Conservation (phyloP, 2,113 vertebrate genomes). For the Pseudorasbora parva region DNA sequence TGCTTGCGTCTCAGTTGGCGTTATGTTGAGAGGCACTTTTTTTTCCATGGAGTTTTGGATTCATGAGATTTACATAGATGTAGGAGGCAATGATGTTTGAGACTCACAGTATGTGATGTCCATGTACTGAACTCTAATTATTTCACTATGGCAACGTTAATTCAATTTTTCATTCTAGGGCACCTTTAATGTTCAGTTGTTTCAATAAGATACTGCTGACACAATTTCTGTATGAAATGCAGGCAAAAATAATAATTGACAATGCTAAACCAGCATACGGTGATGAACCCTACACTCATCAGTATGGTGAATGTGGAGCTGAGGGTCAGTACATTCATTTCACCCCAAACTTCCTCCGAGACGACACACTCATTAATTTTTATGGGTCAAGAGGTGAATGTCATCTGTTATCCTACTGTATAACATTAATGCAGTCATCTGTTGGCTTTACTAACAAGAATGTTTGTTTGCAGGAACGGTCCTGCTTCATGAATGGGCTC, state of each 20-base stretch:
- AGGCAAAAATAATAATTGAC: slow-evolving; percentile 72
- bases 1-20: too few species aligned
- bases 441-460: neutral
- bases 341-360: slow-evolving; percentile 69
- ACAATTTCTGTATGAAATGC: neutral
- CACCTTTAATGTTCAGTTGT: too few species aligned
- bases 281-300: slow-evolving; percentile 69
- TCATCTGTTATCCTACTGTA: neutral
- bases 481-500: slow-evolving; percentile 76
- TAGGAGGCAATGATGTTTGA: too few species aligned
- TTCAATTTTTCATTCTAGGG: neutral
- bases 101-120: too few species aligned
- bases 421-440: neutral
- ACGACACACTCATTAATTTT: slow-evolving; percentile 53
- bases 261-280: slow-evolving; percentile 38
- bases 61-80: too few species aligned
- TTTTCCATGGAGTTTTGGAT: too few species aligned
- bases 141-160: too few species aligned
- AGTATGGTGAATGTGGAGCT: slow-evolving; percentile 69
- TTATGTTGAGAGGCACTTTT: too few species aligned
- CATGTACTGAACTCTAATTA: too few species aligned
- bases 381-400: slow-evolving; percentile 70
- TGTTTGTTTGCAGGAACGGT: slow-evolving; percentile 60
- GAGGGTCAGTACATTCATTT: slow-evolving; percentile 72
- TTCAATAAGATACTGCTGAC: neutral